A percentile compares a stretch with the other conserved stretches of the same genome.
These are phyloP conservation scores for Vicugna pacos DNA, from an alignment of 2,113 vertebrate species.

Conservation along the genomic window DNA sequence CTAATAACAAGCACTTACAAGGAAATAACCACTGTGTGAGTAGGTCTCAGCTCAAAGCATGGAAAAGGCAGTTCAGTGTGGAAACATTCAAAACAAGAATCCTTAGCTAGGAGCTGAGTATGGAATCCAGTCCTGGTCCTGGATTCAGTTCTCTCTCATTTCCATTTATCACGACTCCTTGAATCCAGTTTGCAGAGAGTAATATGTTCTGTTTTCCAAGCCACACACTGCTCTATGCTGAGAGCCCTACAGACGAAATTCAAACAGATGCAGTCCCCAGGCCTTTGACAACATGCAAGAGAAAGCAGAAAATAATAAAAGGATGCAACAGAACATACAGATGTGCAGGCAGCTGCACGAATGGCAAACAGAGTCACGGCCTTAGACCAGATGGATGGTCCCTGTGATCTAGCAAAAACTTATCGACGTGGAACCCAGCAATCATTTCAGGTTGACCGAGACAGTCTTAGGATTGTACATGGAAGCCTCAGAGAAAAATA, in stretches of 20 bases:
- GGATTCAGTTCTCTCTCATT: constrained; percentile 25
- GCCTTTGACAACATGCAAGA: constrained; percentile 27
- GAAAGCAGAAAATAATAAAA: constrained; percentile 56
- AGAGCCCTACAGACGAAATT: constrained; percentile 2
- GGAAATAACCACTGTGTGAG: constrained; percentile 27
- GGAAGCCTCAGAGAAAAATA: constrained; percentile 23
- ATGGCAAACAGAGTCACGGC: neutral
- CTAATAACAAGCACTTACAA: constrained; percentile 52
- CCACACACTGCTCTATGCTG: neutral
- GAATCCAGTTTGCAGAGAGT: constrained; percentile 19
- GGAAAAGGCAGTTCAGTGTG: neutral
- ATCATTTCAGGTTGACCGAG: neutral
- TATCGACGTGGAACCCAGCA: neutral
- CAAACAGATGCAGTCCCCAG: constrained; percentile 5
- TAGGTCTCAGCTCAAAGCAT: constrained; percentile 33
- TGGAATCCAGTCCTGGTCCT: neutral
- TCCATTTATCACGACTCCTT: constrained; percentile 25
- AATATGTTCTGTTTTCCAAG: constrained; percentile 39
- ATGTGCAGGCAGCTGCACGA: constrained; percentile 42
- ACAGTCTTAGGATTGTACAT: neutral
- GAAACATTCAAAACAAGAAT: constrained; percentile 14
- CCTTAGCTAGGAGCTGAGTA: neutral
- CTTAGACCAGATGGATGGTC: neutral
- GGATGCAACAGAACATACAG: constrained; percentile 11
- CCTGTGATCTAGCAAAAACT: neutral